Evolutionary conservation across 2,113 vertebrate species (phyloP), one percentile per base, ranked within the genome.

Genomic region (Callocephalon fimbriatum): DNA sequence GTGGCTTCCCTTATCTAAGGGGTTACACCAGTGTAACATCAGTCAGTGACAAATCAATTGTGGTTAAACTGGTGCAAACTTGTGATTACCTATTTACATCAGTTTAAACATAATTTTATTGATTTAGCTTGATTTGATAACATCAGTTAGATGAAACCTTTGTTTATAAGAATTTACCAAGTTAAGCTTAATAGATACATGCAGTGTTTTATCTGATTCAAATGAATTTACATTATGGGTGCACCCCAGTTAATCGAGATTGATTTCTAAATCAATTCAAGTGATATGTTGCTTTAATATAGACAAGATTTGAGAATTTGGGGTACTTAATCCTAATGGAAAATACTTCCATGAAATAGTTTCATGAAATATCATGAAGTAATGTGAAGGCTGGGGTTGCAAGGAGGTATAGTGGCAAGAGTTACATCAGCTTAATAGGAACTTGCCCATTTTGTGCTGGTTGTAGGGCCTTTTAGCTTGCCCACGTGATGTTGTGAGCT

Each of bases 81-180:
- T 92, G 80, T 96, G 93, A 96, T 97, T 89, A 93, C 70, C 76
- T 93, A 95, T 97, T 96, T 95, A 90, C 40, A 54, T 74, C 84
- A 23, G 37, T 50, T 85, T 72, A 85, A 94, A 62, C 86, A 50
- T 79, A 0, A 0, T 80, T 96, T 84, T 82, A 95, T 97, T 61
- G 95, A 96, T 85, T 91, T 75, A 61, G n/a, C 83, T 85, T 92
- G 75, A 95, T 96, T 88, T 88, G 58, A 62, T 70, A 72, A 35
- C 83, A 87, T 89, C 80, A 81, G 40, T 86, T 92, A 87, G 74
- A 82, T 87, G 94, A 94, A 97, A 84, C 80, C 76, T 93, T 96
- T 95, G 73, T 84, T 96, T 96, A 75, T 72, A 87, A 94, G 84
- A 96, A 79, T 96, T 85, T 91, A 86, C 56, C 61, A 62, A 48